Evolutionary conservation across 2,888 invertebrate species (phyloP), one percentile per base, ranked within the genome.

Genomic region (Heliconius sara): DNA sequence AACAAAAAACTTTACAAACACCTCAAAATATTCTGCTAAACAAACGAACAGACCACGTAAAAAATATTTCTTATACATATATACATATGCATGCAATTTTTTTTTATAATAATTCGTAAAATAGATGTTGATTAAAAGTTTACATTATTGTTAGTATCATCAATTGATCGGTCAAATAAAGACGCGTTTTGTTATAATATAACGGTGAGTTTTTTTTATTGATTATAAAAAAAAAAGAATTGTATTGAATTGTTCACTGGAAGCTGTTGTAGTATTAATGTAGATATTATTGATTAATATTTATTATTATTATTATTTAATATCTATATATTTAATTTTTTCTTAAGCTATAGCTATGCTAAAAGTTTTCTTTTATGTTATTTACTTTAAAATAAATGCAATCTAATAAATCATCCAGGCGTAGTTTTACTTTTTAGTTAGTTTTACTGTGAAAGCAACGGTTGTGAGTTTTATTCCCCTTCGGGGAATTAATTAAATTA

Each of bases 81-180:
- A 9, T 67, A 34, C 66, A 30, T 67, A 27, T 67, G 19, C 10
- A 19, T 30, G 19, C 27, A 27, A 16, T 16, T 22, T 27, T 27
- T 70, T 47, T 47, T 52, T 27, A 27, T 27, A 52, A 10, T 10
- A 52, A 27, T 52, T 52, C 47, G 19, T 30, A 19, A 27, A 47
- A 52, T 71, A 52, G 19, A 71, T 27, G 4, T 47, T 25, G 19
- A 52, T 27, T 27, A 27, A 52, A 27, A 47, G 9, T 27, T 25
- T 3, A 25, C 27, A 52, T 52, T 71, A 27, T 9, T 71, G 71
- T 52, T 52, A 71, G 71, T 71, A 52, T 19, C 52, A 27, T 52
- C 71, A 52, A 47, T 47, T 27, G 52, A 27, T 71, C 19, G 47
- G 52, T 71, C 27, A n/a, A 52, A 52, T 52, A 71, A 71, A 52